These are phyloP conservation scores for Etheostoma cragini DNA, from an alignment of 2,113 vertebrate genomes.

Conservation along the genomic window DNA sequence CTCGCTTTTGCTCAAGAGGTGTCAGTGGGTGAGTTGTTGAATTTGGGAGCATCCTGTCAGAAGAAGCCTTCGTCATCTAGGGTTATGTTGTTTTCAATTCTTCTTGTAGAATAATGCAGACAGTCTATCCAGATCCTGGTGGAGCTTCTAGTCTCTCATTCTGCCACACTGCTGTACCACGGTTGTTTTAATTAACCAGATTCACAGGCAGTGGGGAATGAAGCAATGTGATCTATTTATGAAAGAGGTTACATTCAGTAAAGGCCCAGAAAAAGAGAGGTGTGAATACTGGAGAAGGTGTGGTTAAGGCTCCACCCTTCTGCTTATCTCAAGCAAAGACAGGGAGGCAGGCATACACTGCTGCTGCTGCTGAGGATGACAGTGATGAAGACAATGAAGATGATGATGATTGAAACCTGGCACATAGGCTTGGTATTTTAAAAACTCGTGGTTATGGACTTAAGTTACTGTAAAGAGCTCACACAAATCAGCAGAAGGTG, in stretches of 20 bases:
- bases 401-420: background rate
- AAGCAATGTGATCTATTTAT: background rate
- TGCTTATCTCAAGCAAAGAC: slow-evolving; percentile 10
- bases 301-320: slow-evolving; percentile 56
- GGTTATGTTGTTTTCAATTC: background rate
- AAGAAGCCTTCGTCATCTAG: background rate
- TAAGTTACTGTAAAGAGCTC: background rate
- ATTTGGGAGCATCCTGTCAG: background rate
- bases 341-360: background rate
- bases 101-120: background rate
- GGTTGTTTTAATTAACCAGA: background rate
- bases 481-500: background rate
- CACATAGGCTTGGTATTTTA: background rate
- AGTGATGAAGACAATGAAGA: background rate
- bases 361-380: background rate
- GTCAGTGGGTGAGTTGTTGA: slow-evolving; percentile 89
- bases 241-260: background rate
- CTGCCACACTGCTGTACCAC: background rate
- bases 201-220: background rate
- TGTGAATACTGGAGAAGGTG: slow-evolving; percentile 45
- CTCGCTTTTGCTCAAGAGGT: slow-evolving; percentile 97
- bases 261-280: background rate
- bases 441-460: background rate
- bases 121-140: no score
- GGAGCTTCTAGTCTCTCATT: background rate